Evolutionary conservation across 1,140 invertebrate species (phyloP).

Genomic region (Drosophila pachea): DNA sequence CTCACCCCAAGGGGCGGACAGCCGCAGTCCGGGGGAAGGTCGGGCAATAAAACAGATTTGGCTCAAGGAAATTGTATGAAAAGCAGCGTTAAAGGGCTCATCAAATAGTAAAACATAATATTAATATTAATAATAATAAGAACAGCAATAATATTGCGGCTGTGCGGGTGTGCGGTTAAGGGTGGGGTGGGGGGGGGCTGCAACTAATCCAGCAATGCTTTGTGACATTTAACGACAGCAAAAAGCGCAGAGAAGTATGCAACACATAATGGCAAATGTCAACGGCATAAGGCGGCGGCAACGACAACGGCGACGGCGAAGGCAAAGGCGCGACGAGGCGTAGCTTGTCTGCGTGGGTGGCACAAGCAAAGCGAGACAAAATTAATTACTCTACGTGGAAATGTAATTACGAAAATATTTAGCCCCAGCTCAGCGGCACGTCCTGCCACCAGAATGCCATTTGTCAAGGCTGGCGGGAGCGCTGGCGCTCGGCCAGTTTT

Average conservation of each 20-base stretch:
- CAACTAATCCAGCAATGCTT: slow-evolving; percentile 57
- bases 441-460: slow-evolving; percentile 69
- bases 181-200: too few species aligned
- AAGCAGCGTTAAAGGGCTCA: slow-evolving; percentile 37
- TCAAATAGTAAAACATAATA: slow-evolving; percentile 70
- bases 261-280: slow-evolving; percentile 76
- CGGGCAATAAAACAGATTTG: slow-evolving; percentile 72
- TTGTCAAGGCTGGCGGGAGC: slow-evolving; percentile 60
- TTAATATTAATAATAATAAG: slow-evolving; percentile 48
- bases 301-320: not conserved
- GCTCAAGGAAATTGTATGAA: slow-evolving; percentile 60
- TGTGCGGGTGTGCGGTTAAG: slow-evolving; percentile 1
- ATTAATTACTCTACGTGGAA: slow-evolving; percentile 79
- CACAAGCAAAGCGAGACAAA: slow-evolving; percentile 70
- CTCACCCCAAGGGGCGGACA: slow-evolving; percentile 11
- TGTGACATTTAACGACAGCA: slow-evolving; percentile 56
- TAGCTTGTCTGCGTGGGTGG: slow-evolving; percentile 2
- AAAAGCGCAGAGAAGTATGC: slow-evolving; percentile 67
- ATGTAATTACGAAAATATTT: slow-evolving; percentile 79
- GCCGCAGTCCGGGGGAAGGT: slow-evolving; percentile 14
- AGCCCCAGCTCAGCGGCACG: slow-evolving; percentile 70
- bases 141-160: too few species aligned
- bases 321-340: not conserved
- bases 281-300: slow-evolving; percentile 43
- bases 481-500: slow-evolving; percentile 8